phyloP scores from a whole-genome alignment of 2,888 invertebrate species.

The Tetragonula carbonaria region DNA sequence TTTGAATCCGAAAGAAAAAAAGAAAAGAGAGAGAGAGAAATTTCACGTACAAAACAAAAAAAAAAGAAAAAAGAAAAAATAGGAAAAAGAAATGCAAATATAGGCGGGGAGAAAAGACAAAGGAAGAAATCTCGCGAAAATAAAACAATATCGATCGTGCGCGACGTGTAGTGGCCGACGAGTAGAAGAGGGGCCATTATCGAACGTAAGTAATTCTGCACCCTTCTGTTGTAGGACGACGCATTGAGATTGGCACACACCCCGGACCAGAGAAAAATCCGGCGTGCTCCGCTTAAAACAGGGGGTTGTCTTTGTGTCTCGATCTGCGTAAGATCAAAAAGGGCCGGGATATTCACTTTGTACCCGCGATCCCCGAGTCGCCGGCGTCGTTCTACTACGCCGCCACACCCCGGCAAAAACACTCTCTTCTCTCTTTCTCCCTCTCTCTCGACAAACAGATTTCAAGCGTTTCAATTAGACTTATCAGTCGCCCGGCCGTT shows the following conservation, averaged over 20 bases:
- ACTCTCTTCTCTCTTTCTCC: no score
- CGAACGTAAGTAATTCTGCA: constrained; percentile 60
- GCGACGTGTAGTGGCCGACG: not conserved
- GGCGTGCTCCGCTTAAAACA: constrained; percentile 40
- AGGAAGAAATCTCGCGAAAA: constrained; percentile 20
- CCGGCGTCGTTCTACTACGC: not conserved
- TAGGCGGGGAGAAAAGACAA: not conserved
- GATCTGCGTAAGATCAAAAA: constrained; percentile 63
- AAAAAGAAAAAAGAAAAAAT: no score
- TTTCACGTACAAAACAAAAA: not conserved
- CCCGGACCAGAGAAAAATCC: constrained; percentile 47
- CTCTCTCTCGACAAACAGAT: constrained; percentile 33
- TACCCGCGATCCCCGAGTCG: constrained; percentile 46
- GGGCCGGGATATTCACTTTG: constrained; percentile 30
- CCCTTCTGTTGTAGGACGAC: constrained; percentile 45
- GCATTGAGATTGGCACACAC: constrained; percentile 50
- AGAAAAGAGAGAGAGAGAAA: not conserved
- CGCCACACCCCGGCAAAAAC: constrained; percentile 3
- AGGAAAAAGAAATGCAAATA: no score
- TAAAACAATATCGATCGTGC: constrained; percentile 53
- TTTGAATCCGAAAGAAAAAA: not conserved
- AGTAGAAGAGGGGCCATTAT: constrained; percentile 42
- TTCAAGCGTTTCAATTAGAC: constrained; percentile 38
- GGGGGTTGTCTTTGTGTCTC: constrained; percentile 59
- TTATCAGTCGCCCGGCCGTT: not conserved